Evolutionary conservation across 2,888 invertebrate species (phyloP), one percentile per base, ranked within the genome.

Genomic region (Noctua fimbriata): DNA sequence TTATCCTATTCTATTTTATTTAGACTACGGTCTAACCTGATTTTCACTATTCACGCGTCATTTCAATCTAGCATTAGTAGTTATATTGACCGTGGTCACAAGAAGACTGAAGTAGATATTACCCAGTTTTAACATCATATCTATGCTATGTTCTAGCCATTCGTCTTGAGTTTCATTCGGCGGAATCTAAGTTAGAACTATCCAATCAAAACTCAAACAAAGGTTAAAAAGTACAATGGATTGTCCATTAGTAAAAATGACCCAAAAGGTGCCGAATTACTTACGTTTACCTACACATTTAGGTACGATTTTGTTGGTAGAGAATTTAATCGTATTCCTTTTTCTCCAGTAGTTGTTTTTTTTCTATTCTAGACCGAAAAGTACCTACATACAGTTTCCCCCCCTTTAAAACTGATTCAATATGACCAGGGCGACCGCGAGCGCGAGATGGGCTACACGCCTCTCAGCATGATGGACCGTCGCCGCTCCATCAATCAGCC

Each of bases 381-480:
- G n/a, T 16, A 21, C 52, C 0, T 58, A 16, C 12, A 12, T 63
- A 10, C 24, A 24, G 21, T 24, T 9, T 36, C n/a, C 4, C 24
- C 12, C 10, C 32, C 36, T n/a, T n/a, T 12, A 5, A 24, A 71
- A 16, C 28, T 10, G 18, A 18, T 52, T 32, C 32, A n/a, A 18
- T 47, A n/a, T 36, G n/a, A 14, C 1, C 93, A 98, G 97, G 98
- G 98, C 1, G 98, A 98, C 90, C 93, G 94, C 55, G 97, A 98
- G 91, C 97, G 97, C 49, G 92, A 91, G 10, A 95, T 97, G 95
- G 97, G 97, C 69, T 96, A 97, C 90, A 96, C 94, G 0, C 97
- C 98, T 0, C 94, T 97, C 10, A 97, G 97, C 82, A 97, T 97
- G 95, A 97, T 98, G 98, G 97, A 98, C 92, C 94, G 97, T 69